Evolutionary conservation across 2,797 vertebrate genomes (phyloP), one percentile per base, ranked within the genome.

Genomic region (Cyprinella venusta): DNA sequence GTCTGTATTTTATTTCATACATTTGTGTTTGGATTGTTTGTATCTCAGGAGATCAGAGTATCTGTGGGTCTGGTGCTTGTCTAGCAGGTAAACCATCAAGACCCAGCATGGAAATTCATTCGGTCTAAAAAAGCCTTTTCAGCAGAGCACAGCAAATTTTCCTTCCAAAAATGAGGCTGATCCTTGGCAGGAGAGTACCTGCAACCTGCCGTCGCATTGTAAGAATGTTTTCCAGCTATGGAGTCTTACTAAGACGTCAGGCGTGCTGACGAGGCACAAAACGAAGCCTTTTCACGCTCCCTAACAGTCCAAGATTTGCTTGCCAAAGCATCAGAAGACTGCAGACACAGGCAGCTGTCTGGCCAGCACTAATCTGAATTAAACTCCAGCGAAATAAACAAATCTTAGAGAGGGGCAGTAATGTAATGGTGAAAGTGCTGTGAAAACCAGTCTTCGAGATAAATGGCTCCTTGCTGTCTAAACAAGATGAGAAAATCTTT

Each of bases 271-370:
- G 48, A 75, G 33, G 36, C 83, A 67, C 68, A 64, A 67, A 74
- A 74, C 42, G 0, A n/a, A 77, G 54, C 36, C 48, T 30, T 50
- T 68, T 75, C 63, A 42, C 33, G 0, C 56, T 71, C 56, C 30
- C 48, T 45, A 45, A 42, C 30, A 71, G 42, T 59, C 56, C 8
- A 36, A 79, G 52, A 79, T 80, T 75, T 84, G 59, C 76, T 80
- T 80, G 61, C 69, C 77, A 80, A 75, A 72, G 83, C 77, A 63
- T 75, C 83, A 59, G 63, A 52, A 67, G 69, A 84, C 56, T 75
- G 77, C 83, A 84, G 19, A 74, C 77, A 84, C 59, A 80, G 59
- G 64, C 77, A 56, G 61, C 76, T 33, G 76, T 52, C 82, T 79
- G 67, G 56, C 56, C 59, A 72, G 76, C 59, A 79, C 68, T 74